Evolutionary conservation across 2,888 invertebrate species (phyloP), one percentile per base, ranked within the genome.

Genomic region (Cetonia aurata): DNA sequence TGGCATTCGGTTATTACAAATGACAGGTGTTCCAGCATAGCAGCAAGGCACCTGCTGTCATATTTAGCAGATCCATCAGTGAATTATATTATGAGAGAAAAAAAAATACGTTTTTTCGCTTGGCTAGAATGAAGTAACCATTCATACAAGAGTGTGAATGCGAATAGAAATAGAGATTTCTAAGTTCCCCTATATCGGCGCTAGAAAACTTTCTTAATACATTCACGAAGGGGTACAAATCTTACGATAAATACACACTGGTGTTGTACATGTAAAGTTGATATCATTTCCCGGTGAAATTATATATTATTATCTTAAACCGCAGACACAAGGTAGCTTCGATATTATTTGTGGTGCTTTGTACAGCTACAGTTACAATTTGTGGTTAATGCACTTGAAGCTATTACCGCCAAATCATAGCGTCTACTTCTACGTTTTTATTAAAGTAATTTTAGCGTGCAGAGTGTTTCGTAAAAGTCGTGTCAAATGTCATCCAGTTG

Each of bases 11-110:
- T 73, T 74, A 75, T 77, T 75, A 73, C 77, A 77, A 25, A 73
- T 80, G 80, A 80, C 80, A 80, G 80, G 80, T 80, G 80, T 75
- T 75, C 76, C 77, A 77, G 78, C 77, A 44, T 31, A 76, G 77
- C 77, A 25, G 25, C 25, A 73, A 70, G 79, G 78, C 80, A 80
- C 80, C 80, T 80, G 80, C 78, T 78, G 72, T 76, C 77, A 77
- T 79, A 79, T 79, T 75, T 79, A 78, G 70, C 70, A 53, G 31
- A 31, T 50, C 19, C 55, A 62, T 65, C 65, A 60, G 46, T 62
- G 42, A 52, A 46, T 57, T 52, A 65, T 56, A 69, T 65, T 46
- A 53, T 65, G 4, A 25, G 4, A 25, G 3, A 25, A 25, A 25
- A 25, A 25, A 25, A 25, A 25, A 25, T 4, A n/a, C n/a, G n/a